Evolutionary conservation across 2,113 vertebrate genomes (phyloP).

Genomic region (Ictalurus furcatus): DNA sequence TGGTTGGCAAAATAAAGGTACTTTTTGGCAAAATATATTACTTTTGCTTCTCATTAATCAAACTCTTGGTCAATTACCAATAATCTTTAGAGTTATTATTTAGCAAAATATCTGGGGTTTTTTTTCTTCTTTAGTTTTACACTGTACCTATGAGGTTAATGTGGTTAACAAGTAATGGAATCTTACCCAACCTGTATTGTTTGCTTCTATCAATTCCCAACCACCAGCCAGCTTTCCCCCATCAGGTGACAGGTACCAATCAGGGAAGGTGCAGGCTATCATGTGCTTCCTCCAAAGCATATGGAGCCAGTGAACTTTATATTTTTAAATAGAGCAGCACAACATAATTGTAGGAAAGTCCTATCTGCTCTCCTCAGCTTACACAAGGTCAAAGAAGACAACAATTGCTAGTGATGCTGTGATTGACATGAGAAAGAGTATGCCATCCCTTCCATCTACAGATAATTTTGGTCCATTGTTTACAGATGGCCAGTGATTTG

Average conservation of each 20-base stretch:
- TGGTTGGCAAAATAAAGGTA: not conserved
- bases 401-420: not conserved
- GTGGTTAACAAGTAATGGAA: not conserved
- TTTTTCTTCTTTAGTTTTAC: not conserved
- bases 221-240: not conserved
- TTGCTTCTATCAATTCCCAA: not conserved
- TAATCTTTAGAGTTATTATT: not conserved
- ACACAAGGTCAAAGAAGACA: not conserved
- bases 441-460: not conserved
- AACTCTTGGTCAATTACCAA: not conserved
- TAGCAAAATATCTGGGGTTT: not conserved
- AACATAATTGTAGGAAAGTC: not conserved
- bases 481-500: not conserved
- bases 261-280: not conserved
- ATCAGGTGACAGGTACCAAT: not conserved
- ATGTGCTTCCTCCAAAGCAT: not conserved
- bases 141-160: not conserved
- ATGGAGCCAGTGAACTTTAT: not conserved
- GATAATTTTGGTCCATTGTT: not conserved
- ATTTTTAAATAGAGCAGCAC: not conserved
- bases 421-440: not conserved
- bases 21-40: not conserved
- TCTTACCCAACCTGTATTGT: not conserved
- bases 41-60: not conserved
- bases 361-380: not conserved